Percentiles rank a stretch among this genome's conserved stretches.
These are phyloP conservation scores for Upupa epops DNA, from an alignment of 2,113 vertebrate species.

Conservation along the genomic window DNA sequence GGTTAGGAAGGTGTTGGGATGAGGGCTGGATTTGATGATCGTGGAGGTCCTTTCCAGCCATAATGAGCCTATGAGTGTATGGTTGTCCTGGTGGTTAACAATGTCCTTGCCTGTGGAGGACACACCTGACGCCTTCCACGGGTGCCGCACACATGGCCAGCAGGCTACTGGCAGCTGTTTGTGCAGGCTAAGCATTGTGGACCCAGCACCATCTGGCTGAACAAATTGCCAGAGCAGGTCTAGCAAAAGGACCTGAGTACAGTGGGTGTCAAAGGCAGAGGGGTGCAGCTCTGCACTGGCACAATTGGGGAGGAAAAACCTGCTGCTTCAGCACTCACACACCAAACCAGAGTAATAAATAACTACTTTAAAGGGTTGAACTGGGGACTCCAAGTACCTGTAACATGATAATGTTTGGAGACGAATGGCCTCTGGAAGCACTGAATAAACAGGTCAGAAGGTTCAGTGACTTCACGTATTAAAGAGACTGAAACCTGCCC, in stretches of 20 bases:
- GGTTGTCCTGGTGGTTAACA: not conserved
- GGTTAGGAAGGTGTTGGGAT: too few relatives aligned
- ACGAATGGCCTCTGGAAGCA: not conserved
- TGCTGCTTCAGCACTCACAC: not conserved
- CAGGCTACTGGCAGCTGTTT: not conserved
- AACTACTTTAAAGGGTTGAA: conserved; percentile 26
- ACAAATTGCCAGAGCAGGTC: not conserved
- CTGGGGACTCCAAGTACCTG: conserved; percentile 22
- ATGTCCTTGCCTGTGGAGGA: not conserved
- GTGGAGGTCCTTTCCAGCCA: not conserved
- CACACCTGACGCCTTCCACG: not conserved
- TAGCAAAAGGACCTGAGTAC: not conserved
- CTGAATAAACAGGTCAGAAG: conserved; percentile 37
- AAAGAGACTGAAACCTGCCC: conserved; percentile 13
- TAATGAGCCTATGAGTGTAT: too few relatives aligned
- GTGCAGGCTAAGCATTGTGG: not conserved
- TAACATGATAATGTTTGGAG: conserved; percentile 11
- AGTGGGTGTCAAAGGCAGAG: not conserved
- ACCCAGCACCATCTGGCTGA: not conserved
- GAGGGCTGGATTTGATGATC: too few relatives aligned
- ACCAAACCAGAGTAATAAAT: conserved; percentile 44
- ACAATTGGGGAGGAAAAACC: not conserved
- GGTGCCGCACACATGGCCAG: not conserved
- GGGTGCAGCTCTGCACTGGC: not conserved
- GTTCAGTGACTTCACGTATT: conserved; percentile 1